These are phyloP conservation scores for Clarias fuscus DNA, from an alignment of 2,797 vertebrate genomes.

Conservation along the genomic window DNA sequence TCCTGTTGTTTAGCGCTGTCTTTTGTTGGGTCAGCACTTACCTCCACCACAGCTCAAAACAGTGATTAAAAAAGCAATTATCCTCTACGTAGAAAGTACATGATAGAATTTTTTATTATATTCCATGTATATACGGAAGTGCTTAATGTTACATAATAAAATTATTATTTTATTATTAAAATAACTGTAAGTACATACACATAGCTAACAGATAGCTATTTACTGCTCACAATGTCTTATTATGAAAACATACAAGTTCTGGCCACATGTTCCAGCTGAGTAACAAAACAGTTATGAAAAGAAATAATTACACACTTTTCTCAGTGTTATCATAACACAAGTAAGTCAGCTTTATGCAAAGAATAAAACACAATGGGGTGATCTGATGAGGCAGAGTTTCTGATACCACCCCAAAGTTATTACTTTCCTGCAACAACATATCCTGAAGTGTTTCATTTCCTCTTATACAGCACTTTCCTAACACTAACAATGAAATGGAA, in stretches of 20 bases:
- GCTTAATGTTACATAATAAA: neutral
- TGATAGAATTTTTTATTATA: neutral
- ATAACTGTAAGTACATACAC: neutral
- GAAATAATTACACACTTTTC: neutral
- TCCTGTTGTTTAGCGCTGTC: too few species aligned
- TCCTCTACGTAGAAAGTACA: neutral
- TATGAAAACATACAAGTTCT: neutral
- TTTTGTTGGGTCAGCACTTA: too few species aligned
- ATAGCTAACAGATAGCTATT: neutral
- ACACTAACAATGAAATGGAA: too few species aligned
- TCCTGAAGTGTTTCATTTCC: neutral
- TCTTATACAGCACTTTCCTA: too few species aligned
- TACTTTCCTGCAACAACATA: neutral
- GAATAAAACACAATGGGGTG: neutral
- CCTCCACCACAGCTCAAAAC: too few species aligned
- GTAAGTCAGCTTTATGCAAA: neutral
- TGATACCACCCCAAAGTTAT: neutral
- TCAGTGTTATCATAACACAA: neutral
- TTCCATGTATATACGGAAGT: neutral
- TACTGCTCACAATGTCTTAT: neutral
- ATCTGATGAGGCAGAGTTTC: neutral
- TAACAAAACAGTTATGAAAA: neutral
- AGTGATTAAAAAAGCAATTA: neutral
- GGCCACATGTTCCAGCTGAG: neutral
- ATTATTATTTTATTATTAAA: neutral